Conservation (phyloP, 64 coral and sea anemone species). For the Astreopora myriophthalma region DNA sequence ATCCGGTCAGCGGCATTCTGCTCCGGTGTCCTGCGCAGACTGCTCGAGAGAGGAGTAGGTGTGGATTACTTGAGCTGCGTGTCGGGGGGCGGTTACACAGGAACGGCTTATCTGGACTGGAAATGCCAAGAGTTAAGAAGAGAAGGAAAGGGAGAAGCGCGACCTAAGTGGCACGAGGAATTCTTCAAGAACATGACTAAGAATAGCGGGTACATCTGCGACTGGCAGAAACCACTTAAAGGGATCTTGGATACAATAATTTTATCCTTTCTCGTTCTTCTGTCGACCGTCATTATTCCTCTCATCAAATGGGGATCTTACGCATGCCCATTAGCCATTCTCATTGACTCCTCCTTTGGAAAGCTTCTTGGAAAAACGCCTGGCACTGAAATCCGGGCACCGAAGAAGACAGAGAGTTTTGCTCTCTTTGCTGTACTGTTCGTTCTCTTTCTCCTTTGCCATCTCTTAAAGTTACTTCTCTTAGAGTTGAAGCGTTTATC, state of each 20-base stretch:
- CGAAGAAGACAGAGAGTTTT: no score
- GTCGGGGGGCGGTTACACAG: constrained; percentile 68
- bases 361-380: constrained; percentile 10
- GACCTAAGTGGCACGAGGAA: constrained; percentile 68
- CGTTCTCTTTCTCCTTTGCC: no score
- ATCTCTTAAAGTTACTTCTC: no score
- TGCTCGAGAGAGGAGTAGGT: constrained; percentile 24
- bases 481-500: no score
- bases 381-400: no score
- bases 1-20: constrained; percentile 76
- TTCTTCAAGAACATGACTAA: constrained; percentile 71
- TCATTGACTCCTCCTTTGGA: constrained; percentile 61
- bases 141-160: background rate
- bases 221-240: constrained; percentile 36
- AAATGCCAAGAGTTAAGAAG: constrained; percentile 53
- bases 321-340: constrained; percentile 54
- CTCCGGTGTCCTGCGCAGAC: constrained; percentile 75
- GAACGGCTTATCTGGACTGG: constrained; percentile 73
- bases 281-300: constrained; percentile 42
- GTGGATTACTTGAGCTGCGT: constrained; percentile 73
- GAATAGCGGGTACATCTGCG: background rate
- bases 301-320: background rate
- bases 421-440: no score
- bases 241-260: constrained; percentile 34
- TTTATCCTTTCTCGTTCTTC: background rate